phyloP scores from a whole-genome alignment of 2,888 invertebrate genomes.

The Crematogaster levior region DNA sequence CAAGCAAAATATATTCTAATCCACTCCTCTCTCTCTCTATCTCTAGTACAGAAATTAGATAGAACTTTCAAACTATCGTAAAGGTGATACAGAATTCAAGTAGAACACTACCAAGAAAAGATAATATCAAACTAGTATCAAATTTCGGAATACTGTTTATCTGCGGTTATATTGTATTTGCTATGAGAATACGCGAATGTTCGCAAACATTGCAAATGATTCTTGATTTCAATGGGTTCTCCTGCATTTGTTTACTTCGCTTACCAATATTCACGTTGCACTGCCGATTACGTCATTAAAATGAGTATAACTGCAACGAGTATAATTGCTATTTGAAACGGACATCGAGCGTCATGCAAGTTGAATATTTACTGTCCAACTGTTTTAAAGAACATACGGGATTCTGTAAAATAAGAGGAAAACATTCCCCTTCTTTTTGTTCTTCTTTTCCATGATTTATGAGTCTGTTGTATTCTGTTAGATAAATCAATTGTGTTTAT shows the following conservation, averaged over 20 bases:
- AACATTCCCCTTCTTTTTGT: neutral
- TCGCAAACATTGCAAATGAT: slow-evolving; percentile 31
- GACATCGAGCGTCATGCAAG: neutral
- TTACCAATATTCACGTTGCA: neutral
- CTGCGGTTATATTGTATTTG: neutral
- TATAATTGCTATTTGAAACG: slow-evolving; percentile 6
- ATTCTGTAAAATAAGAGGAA: neutral
- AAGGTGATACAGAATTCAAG: neutral
- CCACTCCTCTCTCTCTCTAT: neutral
- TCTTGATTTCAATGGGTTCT: slow-evolving; percentile 41
- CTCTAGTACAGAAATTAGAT: neutral
- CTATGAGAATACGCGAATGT: slow-evolving; percentile 3
- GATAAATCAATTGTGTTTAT: slow-evolving; percentile 8
- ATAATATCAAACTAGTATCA: neutral
- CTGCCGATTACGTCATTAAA: slow-evolving; percentile 24
- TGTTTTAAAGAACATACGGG: neutral
- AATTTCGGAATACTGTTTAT: slow-evolving; percentile 10
- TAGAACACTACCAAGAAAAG: neutral
- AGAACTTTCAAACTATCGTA: neutral
- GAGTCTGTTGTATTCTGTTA: neutral
- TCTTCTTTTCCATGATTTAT: neutral
- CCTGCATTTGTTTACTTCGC: slow-evolving; percentile 11
- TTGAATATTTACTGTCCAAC: slow-evolving; percentile 1
- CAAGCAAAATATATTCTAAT: neutral
- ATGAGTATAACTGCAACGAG: slow-evolving; percentile 13